phyloP scores from a whole-genome alignment of 2,797 vertebrate species.

The Sebastes dallii region DNA sequence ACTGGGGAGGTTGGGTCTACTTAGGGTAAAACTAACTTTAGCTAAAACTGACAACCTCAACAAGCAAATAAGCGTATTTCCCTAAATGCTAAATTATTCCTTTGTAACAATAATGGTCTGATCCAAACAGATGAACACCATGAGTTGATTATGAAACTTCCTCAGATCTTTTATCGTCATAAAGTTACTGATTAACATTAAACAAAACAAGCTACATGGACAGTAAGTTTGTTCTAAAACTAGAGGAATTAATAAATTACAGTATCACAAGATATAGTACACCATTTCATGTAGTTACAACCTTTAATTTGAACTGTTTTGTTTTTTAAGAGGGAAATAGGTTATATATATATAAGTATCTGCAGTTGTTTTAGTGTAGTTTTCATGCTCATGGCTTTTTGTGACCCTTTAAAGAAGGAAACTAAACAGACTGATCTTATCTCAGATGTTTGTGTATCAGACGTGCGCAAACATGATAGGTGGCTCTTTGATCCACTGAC shows the following conservation, averaged over 20 bases:
- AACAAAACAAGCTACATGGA: not conserved
- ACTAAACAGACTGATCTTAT: slow-evolving; percentile 49
- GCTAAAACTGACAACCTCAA: not conserved
- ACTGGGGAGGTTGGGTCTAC: not conserved
- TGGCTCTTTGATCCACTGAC: slow-evolving; percentile 29
- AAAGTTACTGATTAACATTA: slow-evolving; percentile 38
- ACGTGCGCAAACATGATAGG: slow-evolving; percentile 36
- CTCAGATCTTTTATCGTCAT: not conserved
- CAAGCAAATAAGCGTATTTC: not conserved
- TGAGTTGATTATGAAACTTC: not conserved
- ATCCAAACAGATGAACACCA: not conserved
- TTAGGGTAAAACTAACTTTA: not conserved
- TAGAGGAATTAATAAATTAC: not conserved
- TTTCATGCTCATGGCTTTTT: not conserved
- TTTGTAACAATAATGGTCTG: not conserved
- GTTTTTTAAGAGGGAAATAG: not conserved
- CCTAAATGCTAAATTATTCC: not conserved
- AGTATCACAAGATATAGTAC: not conserved
- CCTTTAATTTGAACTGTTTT: not conserved
- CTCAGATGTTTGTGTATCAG: slow-evolving; percentile 42
- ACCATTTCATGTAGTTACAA: not conserved
- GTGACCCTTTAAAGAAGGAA: not conserved
- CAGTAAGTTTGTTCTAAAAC: too few species aligned
- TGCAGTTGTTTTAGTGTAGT: not conserved
- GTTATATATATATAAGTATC: not conserved